Evolutionary conservation across 2,888 invertebrate species (phyloP), one percentile per base, ranked within the genome.

Genomic region (Acanthoscelides obtectus): DNA sequence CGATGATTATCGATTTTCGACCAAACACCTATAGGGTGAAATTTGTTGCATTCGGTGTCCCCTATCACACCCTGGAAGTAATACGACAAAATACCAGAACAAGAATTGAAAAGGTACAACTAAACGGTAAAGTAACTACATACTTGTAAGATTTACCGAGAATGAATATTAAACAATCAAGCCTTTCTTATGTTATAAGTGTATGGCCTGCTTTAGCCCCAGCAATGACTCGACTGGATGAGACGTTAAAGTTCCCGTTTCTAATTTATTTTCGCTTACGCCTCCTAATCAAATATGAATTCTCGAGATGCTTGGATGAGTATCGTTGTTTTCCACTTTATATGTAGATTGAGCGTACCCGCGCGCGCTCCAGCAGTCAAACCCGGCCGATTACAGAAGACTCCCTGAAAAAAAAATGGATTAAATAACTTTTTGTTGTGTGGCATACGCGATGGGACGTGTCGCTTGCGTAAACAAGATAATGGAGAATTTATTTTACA

Each of bases 251-350:
- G 72, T 76, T 75, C 72, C 73, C 70, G 70, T 76, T 76, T 45
- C 45, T 74, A 74, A 75, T 76, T 77, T 76, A 77, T 75, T 73
- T 76, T 76, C 72, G 71, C 74, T 76, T 75, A 77, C 76, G 78
- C 77, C 76, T 77, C 72, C 72, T 73, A 74, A 74, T 77, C 76
- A 74, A 69, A 73, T 45, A 68, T 65, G 69, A 73, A 76, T 73
- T 72, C 45, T 45, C 45, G 45, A 45, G 45, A 45, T 45, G 45
- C 17, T 12, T 17, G 45, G 45, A 45, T 45, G 45, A 45, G 17
- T 45, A 45, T 45, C 45, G 45, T 45, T 45, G 45, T 45, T 45
- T 45, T 45, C 45, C 45, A 45, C 45, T 45, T 45, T 45, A 45
- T 45, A 45, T 45, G 45, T 45, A 45, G 45, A 45, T 45, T 45